Evolutionary conservation across 1,140 invertebrate species (phyloP), one percentile per base, ranked within the genome.

Genomic region (Lysiphlebus fabarum): DNA sequence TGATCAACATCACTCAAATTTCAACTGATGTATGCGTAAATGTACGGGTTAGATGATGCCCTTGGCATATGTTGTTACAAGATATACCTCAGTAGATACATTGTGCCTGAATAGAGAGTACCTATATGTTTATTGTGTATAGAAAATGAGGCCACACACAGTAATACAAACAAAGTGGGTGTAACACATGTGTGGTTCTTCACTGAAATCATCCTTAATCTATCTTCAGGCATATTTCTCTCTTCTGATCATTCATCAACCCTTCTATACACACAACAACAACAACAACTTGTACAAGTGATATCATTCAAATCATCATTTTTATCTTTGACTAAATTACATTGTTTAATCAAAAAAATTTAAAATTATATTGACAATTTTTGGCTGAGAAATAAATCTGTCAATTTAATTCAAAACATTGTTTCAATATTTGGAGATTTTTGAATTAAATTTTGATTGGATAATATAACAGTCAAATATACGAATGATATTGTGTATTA

Each of bases 31-130:
- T 53, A 58, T 61, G 60, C 61, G 48, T 56, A 55, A 56, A 58
- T 54, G 51, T 58, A 57, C 58, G 56, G 61, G 66, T 65, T 70
- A 69, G 41, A 1, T 67, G 68, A 70, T 68, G 68, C 66, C 64
- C 63, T 60, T 64, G 70, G 69, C 70, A 71, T 71, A 69, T 70
- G 70, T 68, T 69, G 67, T 62, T 69, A 70, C 70, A 70, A 70
- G 69, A 70, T 66, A 62, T 48, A 70, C 67, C 67, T 70, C 64
- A 62, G 53, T 59, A 56, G 65, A 64, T 63, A 56, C 65, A 64
- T 55, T 61, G 48, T 55, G 59, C 53, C 56, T 59, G 43, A 60
- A 43, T 66, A 56, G 45, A 57, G 59, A 61, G 58, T 44, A 41
- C 56, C 17, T 26, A 26, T 26, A 26, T 26, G 17, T 26, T 26